Base-by-base conservation (phyloP, 2,113 vertebrate species). In the Dissostichus mawsoni region DNA sequence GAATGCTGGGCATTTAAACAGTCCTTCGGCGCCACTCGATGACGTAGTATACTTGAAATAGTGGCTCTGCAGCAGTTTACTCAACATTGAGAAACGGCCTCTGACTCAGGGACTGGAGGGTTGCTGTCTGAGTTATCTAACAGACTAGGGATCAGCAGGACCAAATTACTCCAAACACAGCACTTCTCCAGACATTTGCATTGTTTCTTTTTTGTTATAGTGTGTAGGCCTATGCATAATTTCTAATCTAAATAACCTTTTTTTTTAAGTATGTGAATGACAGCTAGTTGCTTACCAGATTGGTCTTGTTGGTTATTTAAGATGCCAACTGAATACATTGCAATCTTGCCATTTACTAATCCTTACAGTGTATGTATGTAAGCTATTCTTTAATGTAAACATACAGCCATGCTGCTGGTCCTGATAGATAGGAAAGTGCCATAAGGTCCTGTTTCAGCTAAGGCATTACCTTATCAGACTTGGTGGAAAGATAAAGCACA, bases 111-210 rank as follows among this genome's bases (percentile, higher is more conserved):
- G 45, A 17, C 10, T 65, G 56, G 36, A 23, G 36, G 47, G 3
- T 63, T 47, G 72, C 29, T 74, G 62, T 64, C 44, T 74, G 13
- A 55, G 14, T 58, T 70, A 62, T 73, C 47, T 56, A 76, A 57
- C 71, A 50, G 36, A 74, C 80, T 59, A 68, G 18, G 20, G 76
- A 80, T 69, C 68, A 70, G 70, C 57, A 48, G 23, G 50, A 67
- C 63, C 36, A 69, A 74, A 78, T 81, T 72, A 81, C 75, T 52
- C 44, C 64, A 65, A 76, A 76, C 33, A 51, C 57, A 71, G 25
- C 81, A 53, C 61, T 57, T 65, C 23, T 70, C 36, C 50, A 80
- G 50, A 55, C 14, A 65, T 41, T 64, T 76, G 33, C 23, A 59
- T 74, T 29, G 62, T 65, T 16, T 47, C 12, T 67, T 64, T 23